phyloP scores from a whole-genome alignment of 92 coral and sea anemone species.

The Paramuricea clavata region DNA sequence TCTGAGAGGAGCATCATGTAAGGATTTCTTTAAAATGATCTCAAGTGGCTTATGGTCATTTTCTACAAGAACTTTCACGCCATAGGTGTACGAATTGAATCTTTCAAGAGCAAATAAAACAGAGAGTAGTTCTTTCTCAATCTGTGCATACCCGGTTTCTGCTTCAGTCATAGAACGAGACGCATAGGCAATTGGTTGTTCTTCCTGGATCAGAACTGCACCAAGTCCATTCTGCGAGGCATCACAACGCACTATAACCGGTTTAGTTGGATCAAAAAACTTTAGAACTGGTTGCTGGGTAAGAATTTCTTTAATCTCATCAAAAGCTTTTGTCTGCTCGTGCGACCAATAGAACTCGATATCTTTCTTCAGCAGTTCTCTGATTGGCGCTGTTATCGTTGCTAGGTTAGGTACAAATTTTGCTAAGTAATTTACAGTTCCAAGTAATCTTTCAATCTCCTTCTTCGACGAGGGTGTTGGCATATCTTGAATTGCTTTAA shows the following conservation, averaged over 20 bases:
- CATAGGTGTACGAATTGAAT: too few relatives aligned
- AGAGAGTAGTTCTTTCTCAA: slow-evolving; percentile 11
- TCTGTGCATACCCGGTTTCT: not conserved
- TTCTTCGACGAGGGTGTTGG: slow-evolving; percentile 40
- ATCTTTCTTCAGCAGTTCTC: not conserved
- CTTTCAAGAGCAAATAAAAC: too few relatives aligned
- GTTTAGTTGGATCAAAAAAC: slow-evolving; percentile 4
- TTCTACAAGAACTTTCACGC: too few relatives aligned
- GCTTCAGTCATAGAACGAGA: not conserved
- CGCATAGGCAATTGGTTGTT: slow-evolving; percentile 22
- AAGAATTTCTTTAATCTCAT: slow-evolving; percentile 15
- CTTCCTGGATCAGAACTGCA: slow-evolving; percentile 9
- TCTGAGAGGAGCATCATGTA: too few relatives aligned
- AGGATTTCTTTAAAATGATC: too few relatives aligned
- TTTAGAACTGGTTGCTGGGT: slow-evolving; percentile 26
- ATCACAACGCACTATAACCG: slow-evolving; percentile 13
- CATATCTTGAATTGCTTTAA: slow-evolving; percentile 45
- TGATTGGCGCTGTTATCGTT: not conserved
- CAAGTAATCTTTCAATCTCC: slow-evolving; percentile 29
- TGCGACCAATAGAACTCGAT: slow-evolving; percentile 8
- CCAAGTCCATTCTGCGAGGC: slow-evolving; percentile 11
- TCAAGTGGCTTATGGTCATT: too few relatives aligned
- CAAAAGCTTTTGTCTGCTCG: slow-evolving; percentile 1
- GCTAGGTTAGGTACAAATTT: slow-evolving; percentile 14
- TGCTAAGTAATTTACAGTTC: slow-evolving; percentile 24